Evolutionary conservation across 2,113 vertebrate species (phyloP), one percentile per base, ranked within the genome.

Genomic region (Rhea pennata): DNA sequence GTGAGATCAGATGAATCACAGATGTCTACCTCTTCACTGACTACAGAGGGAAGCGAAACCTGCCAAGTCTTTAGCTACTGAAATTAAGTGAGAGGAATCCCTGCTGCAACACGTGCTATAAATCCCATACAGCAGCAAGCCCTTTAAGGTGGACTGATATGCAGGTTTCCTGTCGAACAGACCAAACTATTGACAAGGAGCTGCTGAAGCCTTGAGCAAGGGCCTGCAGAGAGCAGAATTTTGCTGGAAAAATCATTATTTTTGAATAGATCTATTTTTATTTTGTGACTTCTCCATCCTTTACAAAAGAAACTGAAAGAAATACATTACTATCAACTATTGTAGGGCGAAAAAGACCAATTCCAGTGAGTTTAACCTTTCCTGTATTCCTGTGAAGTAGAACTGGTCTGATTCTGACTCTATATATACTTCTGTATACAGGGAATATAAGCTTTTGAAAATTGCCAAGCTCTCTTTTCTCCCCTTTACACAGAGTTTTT

Each of bases 391-490:
- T 44, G 40, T 19, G 31, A 56, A 71, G 36, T 26, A 36, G 33
- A 36, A 51, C 33, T 39, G 48, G 16, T 26, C n/a, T 72, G 33
- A 51, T 72, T 20, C 51, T 26, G 48, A 48, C 24, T 24, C 48
- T 26, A 27, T 56, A 31, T 21, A 21, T 31, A 58, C 33, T 58
- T 33, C 56, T 58, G 29, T 33, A 33, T 29, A 33, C 33, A 59
- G 56, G 51, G 39, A 51, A 39, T 74, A 56, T 12, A 71, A 83
- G 50, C 14, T 53, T 87, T 85, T 83, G 59, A 56, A 88, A 91
- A 67, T 15, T 15, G 23, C 11, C n/a, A 9, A 50, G 33, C 1
- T 0, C 17, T 75, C 3, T 0, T 26, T 50, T 31, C 33, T 67
- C 31, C n/a, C 6, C 29, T 59, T 36, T 40, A 87, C 53, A 59